Percentiles rank a stretch among this genome's conserved stretches.
phyloP scores from a whole-genome alignment of 1,140 invertebrate species.

The Oreohelix idahoensis region DNA sequence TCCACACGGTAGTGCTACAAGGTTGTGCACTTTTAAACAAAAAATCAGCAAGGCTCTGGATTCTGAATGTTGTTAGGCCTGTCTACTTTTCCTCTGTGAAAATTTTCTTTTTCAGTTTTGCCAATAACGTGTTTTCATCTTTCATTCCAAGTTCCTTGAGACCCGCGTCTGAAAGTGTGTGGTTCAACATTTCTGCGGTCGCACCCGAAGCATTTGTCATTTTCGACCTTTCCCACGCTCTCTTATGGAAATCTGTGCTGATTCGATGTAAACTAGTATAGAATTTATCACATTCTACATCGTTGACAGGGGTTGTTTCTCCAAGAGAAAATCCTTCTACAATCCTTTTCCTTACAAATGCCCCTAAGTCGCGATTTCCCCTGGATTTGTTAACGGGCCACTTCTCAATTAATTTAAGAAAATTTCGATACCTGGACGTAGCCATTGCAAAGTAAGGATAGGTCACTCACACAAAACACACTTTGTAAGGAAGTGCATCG shows the following conservation, averaged over 20 bases:
- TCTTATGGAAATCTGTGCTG: neutral
- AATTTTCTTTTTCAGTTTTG: neutral
- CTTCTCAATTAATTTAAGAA: neutral
- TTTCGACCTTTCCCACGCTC: neutral
- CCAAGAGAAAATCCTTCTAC: neutral
- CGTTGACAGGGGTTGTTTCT: neutral
- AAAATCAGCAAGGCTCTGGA: no score
- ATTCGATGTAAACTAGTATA: constrained; percentile 1
- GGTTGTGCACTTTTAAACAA: no score
- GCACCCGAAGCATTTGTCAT: neutral
- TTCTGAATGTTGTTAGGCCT: no score
- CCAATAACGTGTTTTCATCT: neutral
- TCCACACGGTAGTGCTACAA: no score
- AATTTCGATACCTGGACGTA: neutral
- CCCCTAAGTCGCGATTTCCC: neutral
- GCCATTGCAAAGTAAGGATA: no score
- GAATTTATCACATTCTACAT: neutral
- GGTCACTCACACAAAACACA: no score
- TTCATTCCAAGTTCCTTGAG: neutral
- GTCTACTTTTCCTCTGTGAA: neutral
- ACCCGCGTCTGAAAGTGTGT: neutral
- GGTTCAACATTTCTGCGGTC: neutral
- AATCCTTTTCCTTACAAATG: neutral
- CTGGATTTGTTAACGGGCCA: neutral
- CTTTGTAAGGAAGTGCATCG: no score